Evolutionary conservation across 2,797 vertebrate genomes (phyloP).

Genomic region (Zonotrichia albicollis): DNA sequence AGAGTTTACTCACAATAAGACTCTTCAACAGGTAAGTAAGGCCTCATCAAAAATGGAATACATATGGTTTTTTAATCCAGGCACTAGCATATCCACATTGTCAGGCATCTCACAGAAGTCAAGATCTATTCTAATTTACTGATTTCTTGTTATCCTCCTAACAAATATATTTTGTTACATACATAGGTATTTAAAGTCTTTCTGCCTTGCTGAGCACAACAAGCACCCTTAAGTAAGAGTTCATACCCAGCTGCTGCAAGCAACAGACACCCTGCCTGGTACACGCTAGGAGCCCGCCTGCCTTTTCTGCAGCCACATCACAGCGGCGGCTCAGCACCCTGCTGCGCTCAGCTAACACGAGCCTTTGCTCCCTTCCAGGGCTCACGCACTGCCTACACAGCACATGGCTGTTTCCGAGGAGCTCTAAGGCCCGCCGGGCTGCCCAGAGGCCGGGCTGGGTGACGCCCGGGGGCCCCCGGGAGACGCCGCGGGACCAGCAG

Average conservation of each 20-base stretch:
- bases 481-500: fast-evolving
- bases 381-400: neutral
- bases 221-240: neutral
- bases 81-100: neutral
- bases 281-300: neutral
- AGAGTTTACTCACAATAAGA: neutral
- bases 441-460: neutral
- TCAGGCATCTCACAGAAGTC: neutral
- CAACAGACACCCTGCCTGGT: neutral
- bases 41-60: neutral
- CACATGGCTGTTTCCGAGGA: neutral
- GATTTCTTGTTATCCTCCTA: neutral
- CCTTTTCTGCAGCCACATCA: neutral
- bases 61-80: neutral
- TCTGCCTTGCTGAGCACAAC: neutral
- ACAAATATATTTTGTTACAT: neutral
- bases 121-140: neutral
- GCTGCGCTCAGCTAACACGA: neutral
- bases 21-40: neutral
- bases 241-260: neutral
- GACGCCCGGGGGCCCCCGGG: neutral
- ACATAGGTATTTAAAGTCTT: neutral
- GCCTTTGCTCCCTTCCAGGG: neutral
- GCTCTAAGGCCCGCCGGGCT: neutral
- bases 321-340: neutral